Evolutionary conservation across 1,140 invertebrate genomes (phyloP), one percentile per base, ranked within the genome.

Genomic region (Nomia melanderi): DNA sequence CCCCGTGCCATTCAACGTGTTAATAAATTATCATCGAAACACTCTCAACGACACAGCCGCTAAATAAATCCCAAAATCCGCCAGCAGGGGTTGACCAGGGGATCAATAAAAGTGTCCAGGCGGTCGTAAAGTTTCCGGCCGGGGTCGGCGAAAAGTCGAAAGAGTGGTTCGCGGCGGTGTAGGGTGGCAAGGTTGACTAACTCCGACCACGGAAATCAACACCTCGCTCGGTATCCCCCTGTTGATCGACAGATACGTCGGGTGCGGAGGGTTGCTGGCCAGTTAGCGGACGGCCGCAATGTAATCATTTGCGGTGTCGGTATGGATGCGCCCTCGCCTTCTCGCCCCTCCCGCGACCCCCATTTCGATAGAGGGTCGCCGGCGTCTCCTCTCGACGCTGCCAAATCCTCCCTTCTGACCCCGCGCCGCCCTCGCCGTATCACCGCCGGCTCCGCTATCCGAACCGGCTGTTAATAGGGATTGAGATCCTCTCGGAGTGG

Each of bases 281-380:
- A 90, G 88, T 91, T 91, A 91, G 90, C 81, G 87, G 87, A 87
- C 82, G 79, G 81, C 89, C 89, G 84, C 90, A 90, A 86, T 88
- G 89, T 91, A 91, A 91, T 91, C 89, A 91, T 91, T 91, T 91
- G 90, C 81, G 90, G 89, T 88, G 63, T 70, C 72, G 85, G 84
- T 88, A 89, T 91, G 86, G 87, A 87, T 84, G 85, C 86, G n/a
- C 23, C 54, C 75, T 36, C 60, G 66, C 59, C 67, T 62, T 54
- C 41, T 39, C 67, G n/a, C 27, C 20, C 53, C 63, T 25, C n/a
- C 20, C 27, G n/a, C 17, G 0, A 6, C 54, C 65, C 56, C n/a
- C n/a, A n/a, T n/a, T 64, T 29, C 31, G 70, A 73, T 73, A 20
- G 63, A 56, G 63, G 36, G 67, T 27, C 23, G 59, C 47, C 50